These are phyloP conservation scores for Cottoperca gobio DNA, from an alignment of 2,797 vertebrate species.

Conservation along the genomic window DNA sequence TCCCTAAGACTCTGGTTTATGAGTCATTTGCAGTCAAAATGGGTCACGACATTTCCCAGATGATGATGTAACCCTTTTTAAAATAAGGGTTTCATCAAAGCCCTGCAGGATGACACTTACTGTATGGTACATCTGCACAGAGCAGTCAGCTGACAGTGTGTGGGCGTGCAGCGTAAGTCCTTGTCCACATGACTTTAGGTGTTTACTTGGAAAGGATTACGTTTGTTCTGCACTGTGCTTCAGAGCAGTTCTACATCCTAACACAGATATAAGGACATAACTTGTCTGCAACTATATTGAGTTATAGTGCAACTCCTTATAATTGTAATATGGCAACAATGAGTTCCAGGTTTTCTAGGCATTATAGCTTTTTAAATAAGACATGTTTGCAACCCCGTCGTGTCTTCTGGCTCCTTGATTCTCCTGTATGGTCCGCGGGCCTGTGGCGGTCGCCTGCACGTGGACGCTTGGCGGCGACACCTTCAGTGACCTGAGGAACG, in stretches of 20 bases:
- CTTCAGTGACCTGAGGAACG: constrained; percentile 70
- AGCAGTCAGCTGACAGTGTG: constrained; percentile 29
- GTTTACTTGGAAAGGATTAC: constrained; percentile 21
- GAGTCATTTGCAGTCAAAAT: constrained; percentile 46
- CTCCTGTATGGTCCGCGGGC: neutral
- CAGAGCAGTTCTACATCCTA: constrained; percentile 3
- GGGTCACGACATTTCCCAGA: constrained; percentile 23
- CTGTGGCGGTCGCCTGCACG: neutral
- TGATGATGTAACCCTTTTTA: constrained; percentile 35
- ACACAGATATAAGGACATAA: constrained; percentile 15
- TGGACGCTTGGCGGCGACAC: constrained; percentile 36
- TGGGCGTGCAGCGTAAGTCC: neutral
- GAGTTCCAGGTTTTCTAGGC: too few species aligned
- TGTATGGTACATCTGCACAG: constrained; percentile 14
- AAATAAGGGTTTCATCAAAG: constrained; percentile 22
- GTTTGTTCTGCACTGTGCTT: constrained; percentile 35
- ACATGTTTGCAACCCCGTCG: neutral
- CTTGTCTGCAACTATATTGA: neutral
- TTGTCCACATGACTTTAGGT: constrained; percentile 7
- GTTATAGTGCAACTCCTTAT: neutral
- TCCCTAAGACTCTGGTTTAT: constrained; percentile 16
- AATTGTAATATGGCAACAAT: neutral
- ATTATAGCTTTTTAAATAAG: neutral
- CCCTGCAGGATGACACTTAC: constrained; percentile 5
- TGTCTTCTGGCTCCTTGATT: neutral